Evolutionary conservation across 2,888 invertebrate genomes (phyloP).

Genomic region (Anodontia alba): DNA sequence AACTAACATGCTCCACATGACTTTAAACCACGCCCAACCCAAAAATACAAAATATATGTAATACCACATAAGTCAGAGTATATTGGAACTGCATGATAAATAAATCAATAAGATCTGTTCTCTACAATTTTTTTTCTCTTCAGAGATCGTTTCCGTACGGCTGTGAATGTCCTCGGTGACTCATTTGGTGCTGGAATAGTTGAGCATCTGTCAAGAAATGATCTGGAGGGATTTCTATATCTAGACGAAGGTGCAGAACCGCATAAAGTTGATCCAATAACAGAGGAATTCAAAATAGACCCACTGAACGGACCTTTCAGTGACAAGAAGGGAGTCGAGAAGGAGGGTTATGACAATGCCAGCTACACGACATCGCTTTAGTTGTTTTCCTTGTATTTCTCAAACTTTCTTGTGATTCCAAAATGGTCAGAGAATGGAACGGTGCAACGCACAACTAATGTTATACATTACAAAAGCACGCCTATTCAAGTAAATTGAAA

Average conservation of each 20-base stretch:
- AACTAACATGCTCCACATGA: too few relatives aligned
- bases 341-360: not conserved
- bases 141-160: slow-evolving; percentile 69
- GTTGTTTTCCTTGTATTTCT: not conserved
- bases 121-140: slow-evolving; percentile 27
- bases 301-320: not conserved
- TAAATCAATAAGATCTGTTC: too few relatives aligned
- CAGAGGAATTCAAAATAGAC: not conserved
- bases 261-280: not conserved
- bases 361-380: not conserved
- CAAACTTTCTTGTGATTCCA: not conserved
- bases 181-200: slow-evolving; percentile 68
- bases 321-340: not conserved
- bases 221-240: slow-evolving; percentile 43
- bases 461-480: too few relatives aligned
- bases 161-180: slow-evolving; percentile 69
- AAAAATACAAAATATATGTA: too few relatives aligned
- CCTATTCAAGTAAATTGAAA: too few relatives aligned
- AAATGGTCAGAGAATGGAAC: too few relatives aligned
- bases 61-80: too few relatives aligned
- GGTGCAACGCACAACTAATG: too few relatives aligned
- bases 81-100: too few relatives aligned
- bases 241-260: not conserved
- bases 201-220: slow-evolving; percentile 58
- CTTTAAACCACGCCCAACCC: too few relatives aligned